Base-by-base conservation (phyloP, 1,140 invertebrate species). In the Bombus consobrinus region DNA sequence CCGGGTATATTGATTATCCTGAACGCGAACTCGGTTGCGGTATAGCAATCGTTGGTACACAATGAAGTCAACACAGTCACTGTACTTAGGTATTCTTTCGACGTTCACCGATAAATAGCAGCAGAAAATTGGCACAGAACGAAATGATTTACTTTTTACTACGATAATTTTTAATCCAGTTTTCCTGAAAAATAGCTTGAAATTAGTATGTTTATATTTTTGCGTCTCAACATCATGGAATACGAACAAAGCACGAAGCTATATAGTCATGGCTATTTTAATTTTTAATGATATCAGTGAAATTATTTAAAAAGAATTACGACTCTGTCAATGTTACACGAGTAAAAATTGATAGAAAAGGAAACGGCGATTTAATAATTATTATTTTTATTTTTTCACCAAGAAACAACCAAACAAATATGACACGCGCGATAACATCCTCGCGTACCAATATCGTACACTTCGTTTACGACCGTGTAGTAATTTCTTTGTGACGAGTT, bases 1-100 rank as follows among this genome's bases (percentile, higher is more conserved):
- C n/a, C 43, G 10, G 41, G 15, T 64, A 53, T 87, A 87, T 87
- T 59, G 85, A 87, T 87, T 87, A 83, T 81, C 59, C 79, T 57
- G 28, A 37, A 43, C 71, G n/a, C 59, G 78, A 32, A 62, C 41
- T 28, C 28, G 43, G 5, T 62, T 13, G 32, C 15, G 53, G 43
- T 8, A 39, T 22, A 12, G 39, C 13, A 12, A 34, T 41, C 34
- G n/a, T 57, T 22, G 9, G 25, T 25, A 15, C 8, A 69, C 41
- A 39, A n/a, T 28, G 2, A 1, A n/a, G 10, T 28, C 41, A 2
- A 53, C 22, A 25, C 5, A 28, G 3, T 28, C 32, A 6, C 10
- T 22, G 15, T 74, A 34, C 12, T 74, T n/a, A 0, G 18, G 18
- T 53, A 53, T 53, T 53, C 47, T 74, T 74, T 32, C 18, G 1